These are phyloP conservation scores for Coendou prehensilis DNA, from an alignment of 2,797 vertebrate genomes.

Conservation along the genomic window DNA sequence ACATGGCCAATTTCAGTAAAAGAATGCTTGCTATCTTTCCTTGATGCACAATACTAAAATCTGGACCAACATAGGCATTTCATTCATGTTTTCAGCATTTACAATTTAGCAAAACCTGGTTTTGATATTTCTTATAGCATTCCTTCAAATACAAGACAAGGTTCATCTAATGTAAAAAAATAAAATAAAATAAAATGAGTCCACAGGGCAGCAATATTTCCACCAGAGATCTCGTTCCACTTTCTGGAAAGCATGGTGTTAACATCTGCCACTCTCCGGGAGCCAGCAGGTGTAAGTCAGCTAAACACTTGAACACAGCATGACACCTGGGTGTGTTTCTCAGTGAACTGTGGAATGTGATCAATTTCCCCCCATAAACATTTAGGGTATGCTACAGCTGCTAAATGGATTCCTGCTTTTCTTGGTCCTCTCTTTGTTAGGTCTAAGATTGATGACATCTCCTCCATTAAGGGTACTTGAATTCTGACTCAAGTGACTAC, in stretches of 20 bases:
- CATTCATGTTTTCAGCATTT: slow-evolving; percentile 49
- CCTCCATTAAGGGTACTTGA: slow-evolving; percentile 94
- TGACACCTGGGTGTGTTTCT: slow-evolving; percentile 83
- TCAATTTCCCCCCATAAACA: slow-evolving; percentile 78
- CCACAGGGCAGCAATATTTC: slow-evolving; percentile 76
- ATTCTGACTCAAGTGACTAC: slow-evolving; percentile 93
- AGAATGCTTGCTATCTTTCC: slow-evolving; percentile 73
- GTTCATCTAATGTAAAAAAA: slow-evolving; percentile 79
- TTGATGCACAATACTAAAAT: slow-evolving; percentile 67
- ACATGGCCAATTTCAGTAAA: slow-evolving; percentile 63
- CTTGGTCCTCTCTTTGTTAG: slow-evolving; percentile 99
- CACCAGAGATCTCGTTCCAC: slow-evolving; percentile 83
- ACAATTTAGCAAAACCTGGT: slow-evolving; percentile 84
- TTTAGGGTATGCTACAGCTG: slow-evolving; percentile 94
- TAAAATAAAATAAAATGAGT: slow-evolving; percentile 71
- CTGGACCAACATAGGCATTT: slow-evolving; percentile 65
- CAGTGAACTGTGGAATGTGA: slow-evolving; percentile 82
- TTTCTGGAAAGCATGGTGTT: slow-evolving; percentile 65
- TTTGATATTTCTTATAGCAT: slow-evolving; percentile 81
- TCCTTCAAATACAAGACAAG: slow-evolving; percentile 83
- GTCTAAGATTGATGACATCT: slow-evolving; percentile 96
- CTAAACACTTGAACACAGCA: slow-evolving; percentile 80
- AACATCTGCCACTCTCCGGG: slow-evolving; percentile 69
- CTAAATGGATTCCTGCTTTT: slow-evolving; percentile 96
- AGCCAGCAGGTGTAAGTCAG: slow-evolving; percentile 81